These are phyloP conservation scores for Achlya flavicornis DNA, from an alignment of 2,888 invertebrate species.

Conservation along the genomic window DNA sequence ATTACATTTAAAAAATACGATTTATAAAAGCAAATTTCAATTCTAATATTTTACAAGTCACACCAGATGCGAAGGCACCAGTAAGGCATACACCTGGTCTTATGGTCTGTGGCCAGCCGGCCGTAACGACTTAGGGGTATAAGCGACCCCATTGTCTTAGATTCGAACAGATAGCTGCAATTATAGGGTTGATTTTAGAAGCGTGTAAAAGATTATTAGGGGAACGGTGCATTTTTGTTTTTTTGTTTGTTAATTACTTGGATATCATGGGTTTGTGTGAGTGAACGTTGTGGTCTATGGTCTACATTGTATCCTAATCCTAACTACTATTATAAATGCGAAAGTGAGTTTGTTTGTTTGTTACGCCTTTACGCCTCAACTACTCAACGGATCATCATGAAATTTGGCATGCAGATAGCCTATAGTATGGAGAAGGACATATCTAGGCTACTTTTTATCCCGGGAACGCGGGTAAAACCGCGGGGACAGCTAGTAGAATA, in stretches of 20 bases:
- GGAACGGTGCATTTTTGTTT: conserved; percentile 7
- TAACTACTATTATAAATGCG: too few species aligned
- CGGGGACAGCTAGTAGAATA: too few species aligned
- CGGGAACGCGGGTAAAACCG: too few species aligned
- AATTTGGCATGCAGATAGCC: too few species aligned
- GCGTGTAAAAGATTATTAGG: conserved; percentile 53
- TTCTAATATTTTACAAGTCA: conserved; percentile 18
- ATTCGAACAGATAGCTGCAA: conserved; percentile 57
- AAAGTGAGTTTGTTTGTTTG: too few species aligned
- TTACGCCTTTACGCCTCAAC: too few species aligned
- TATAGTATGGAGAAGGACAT: too few species aligned
- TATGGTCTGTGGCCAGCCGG: conserved; percentile 29
- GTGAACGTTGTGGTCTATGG: not conserved
- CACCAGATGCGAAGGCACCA: conserved; percentile 49
- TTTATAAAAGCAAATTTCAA: not conserved
- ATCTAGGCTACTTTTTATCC: too few species aligned
- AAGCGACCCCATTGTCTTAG: conserved; percentile 65
- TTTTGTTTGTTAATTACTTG: conserved; percentile 1
- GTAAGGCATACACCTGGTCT: conserved; percentile 53
- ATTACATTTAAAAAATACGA: too few species aligned
- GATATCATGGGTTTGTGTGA: not conserved
- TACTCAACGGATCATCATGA: too few species aligned
- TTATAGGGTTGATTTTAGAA: conserved; percentile 51
- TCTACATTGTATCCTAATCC: not conserved
- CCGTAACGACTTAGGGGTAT: conserved; percentile 32